Evolutionary conservation across 2,113 vertebrate species (phyloP), one percentile per base, ranked within the genome.

Genomic region (Geococcyx californianus): DNA sequence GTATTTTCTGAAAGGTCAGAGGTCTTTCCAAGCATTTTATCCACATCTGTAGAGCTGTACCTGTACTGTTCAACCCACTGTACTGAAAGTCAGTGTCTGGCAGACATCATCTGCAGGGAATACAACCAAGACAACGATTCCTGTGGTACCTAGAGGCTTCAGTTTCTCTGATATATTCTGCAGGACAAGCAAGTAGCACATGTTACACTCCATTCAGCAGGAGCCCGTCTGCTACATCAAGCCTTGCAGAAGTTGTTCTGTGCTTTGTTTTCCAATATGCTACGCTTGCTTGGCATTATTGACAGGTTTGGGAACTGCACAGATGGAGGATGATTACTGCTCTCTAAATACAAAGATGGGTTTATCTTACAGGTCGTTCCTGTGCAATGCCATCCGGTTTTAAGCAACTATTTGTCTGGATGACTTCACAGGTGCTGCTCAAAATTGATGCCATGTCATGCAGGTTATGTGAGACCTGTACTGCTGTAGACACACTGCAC

Each of bases 241-340:
- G 26, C 69, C 45, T 78, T 74, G 67, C 56, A 93, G 80, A 83
- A 56, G 58, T 33, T 58, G 52, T 75, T 83, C 45, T 74, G 60
- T 52, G 55, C 33, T 89, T 78, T 89, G 64, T 55, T 93, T 92
- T 54, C 52, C 79, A 68, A n/a, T 13, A 33, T 15, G 34, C 58
- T 58, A 40, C 6, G 2, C 66, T 88, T 56, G 31, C 64, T 52
- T 67, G 70, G 47, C 0, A 0, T 70, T 88, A 74, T 21, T 80
- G 92, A 84, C 90, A 87, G 60, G 44, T 94, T 78, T 87, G 85
- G 90, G 66, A 84, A 7, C 51, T 59, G 68, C 88, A 79, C 78
- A 90, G 93, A 56, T 60, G 88, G 92, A 59, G 62, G 75, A 31
- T 3, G 45, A 56, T 64, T 40, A 7, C 45, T 54, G 10, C 49